These are phyloP conservation scores for Bombus picipes DNA, from an alignment of 1,140 invertebrate species.

Conservation along the genomic window DNA sequence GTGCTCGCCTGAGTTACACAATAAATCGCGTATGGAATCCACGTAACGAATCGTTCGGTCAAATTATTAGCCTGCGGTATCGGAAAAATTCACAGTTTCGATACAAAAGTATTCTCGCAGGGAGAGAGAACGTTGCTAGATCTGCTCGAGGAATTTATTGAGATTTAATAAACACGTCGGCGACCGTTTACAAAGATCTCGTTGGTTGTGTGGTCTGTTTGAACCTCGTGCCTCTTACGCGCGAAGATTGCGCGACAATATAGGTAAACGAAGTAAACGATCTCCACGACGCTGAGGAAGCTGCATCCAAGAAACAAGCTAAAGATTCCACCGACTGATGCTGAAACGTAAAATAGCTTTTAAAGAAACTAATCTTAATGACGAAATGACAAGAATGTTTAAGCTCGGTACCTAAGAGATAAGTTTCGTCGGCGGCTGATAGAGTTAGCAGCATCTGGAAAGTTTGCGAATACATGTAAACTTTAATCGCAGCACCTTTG, in stretches of 20 bases:
- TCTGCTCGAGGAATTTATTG: not conserved
- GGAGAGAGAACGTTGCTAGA: not conserved
- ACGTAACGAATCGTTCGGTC: not conserved
- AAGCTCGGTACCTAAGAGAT: slow-evolving; percentile 48
- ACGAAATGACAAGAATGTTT: not conserved
- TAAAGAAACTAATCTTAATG: no score
- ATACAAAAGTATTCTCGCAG: not conserved
- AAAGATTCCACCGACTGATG: slow-evolving; percentile 64
- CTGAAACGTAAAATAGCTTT: slow-evolving; percentile 35
- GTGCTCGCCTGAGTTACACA: slow-evolving; percentile 13
- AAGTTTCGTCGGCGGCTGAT: slow-evolving; percentile 42
- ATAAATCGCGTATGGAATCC: not conserved
- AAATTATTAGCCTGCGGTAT: not conserved
- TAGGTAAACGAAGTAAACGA: slow-evolving; percentile 54
- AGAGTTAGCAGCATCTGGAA: slow-evolving; percentile 4
- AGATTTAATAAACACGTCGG: not conserved
- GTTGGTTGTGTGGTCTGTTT: no score
- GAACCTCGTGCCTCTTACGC: not conserved
- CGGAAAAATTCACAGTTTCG: not conserved
- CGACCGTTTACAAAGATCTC: not conserved
- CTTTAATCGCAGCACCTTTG: slow-evolving; percentile 4
- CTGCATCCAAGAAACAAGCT: slow-evolving; percentile 64
- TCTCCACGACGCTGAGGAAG: slow-evolving; percentile 59
- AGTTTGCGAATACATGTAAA: slow-evolving; percentile 38
- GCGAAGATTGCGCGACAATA: not conserved